Base-by-base conservation (phyloP, 2,888 invertebrate species). In the Hoplodrina blanda region DNA sequence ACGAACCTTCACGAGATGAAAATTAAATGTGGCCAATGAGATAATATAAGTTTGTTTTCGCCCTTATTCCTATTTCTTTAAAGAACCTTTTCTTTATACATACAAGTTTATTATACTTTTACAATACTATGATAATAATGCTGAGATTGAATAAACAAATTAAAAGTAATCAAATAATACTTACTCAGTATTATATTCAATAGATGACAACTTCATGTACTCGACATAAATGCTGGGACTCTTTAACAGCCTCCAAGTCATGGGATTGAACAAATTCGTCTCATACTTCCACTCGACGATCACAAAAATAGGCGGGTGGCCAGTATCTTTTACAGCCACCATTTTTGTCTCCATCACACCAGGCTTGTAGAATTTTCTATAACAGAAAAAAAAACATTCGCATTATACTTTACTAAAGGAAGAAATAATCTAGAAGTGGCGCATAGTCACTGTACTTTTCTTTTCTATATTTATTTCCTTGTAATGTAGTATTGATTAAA, bases 251-350 rank as follows among this genome's bases (percentile, higher is more conserved):
- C 98, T 96, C 98, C 98, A 98, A 0, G 98, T 98, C 78, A 98
- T 96, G 0, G 98, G 98, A 92, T 98, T 98, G 83, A 98, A 96
- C 30, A 98, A 91, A 76, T 97, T 98, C 4, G 97, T 97, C 85
- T 97, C 97, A 85, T 98, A 98, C 85, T 97, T 97, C 98, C 98
- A 98, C 85, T 97, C 97, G 1, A 98, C 97, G 78, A 97, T 97
- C 0, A 97, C 97, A 1, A 97, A 97, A 70, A 97, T 96, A 4
- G 98, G 97, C 44, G 97, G 96, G 60, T 91, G 87, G 0, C 97
- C 97, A 0, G 98, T 96, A 77, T 97, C 96, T 64, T 96, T 96
- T 0, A 97, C 97, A 0, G 98, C 96, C 20, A 98, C 94, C 80
- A 98, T 96, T 46, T 97, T 96, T 1, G 96, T 97, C 86, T 98